phyloP scores from a whole-genome alignment of 1,140 invertebrate genomes.

The Whitmania pigra region DNA sequence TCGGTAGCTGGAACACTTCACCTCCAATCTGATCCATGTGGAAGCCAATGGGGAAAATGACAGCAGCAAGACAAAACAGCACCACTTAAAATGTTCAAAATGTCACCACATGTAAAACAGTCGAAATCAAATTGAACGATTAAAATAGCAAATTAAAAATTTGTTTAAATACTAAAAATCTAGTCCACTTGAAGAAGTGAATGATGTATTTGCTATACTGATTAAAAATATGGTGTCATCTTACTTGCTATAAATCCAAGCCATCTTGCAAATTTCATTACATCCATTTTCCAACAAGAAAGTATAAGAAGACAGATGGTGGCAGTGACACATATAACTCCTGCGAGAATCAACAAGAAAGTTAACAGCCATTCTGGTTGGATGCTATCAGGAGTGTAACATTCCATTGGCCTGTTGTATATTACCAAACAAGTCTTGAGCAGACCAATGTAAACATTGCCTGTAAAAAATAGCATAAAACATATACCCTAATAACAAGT shows the following conservation, averaged over 20 bases:
- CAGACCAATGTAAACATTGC: slow-evolving; percentile 63
- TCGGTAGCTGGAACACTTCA: slow-evolving; percentile 83
- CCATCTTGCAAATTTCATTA: slow-evolving; percentile 82
- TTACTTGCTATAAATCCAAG: slow-evolving; percentile 86
- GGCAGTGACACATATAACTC: slow-evolving; percentile 79
- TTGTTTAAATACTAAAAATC: background rate
- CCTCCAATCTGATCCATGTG: slow-evolving; percentile 87
- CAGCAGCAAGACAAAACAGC: slow-evolving; percentile 82
- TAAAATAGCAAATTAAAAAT: background rate
- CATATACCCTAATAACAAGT: slow-evolving; percentile 1
- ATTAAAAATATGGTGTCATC: slow-evolving; percentile 31
- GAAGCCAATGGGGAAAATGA: slow-evolving; percentile 90
- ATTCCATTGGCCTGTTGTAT: slow-evolving; percentile 72
- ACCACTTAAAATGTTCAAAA: slow-evolving; percentile 60
- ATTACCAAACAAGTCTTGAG: slow-evolving; percentile 87
- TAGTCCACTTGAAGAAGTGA: background rate
- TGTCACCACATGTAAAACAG: slow-evolving; percentile 25
- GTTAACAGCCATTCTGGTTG: slow-evolving; percentile 79
- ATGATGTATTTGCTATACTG: slow-evolving; percentile 14
- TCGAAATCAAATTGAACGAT: background rate
- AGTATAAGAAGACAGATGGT: slow-evolving; percentile 73
- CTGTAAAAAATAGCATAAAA: slow-evolving; percentile 26
- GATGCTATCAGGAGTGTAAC: slow-evolving; percentile 64
- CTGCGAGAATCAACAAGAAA: slow-evolving; percentile 76
- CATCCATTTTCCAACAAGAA: slow-evolving; percentile 77